Evolutionary conservation across 2,888 invertebrate genomes (phyloP).

Genomic region (Nomada lathburiana): DNA sequence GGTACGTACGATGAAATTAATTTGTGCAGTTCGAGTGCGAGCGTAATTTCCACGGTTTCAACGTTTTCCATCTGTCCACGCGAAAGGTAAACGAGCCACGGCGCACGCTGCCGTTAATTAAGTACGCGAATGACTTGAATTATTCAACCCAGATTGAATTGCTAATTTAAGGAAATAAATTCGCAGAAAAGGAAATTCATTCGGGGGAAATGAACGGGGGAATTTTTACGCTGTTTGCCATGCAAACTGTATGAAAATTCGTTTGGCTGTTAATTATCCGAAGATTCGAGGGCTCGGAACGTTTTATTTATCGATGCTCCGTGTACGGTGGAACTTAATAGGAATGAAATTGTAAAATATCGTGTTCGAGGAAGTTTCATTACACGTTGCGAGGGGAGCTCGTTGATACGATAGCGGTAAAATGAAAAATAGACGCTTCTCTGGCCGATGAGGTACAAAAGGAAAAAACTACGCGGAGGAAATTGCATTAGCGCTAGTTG

Average conservation of each 20-base stretch:
- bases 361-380: neutral
- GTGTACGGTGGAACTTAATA: conserved; percentile 2
- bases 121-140: neutral
- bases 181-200: conserved; percentile 8
- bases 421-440: conserved; percentile 23
- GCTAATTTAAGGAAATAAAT: conserved; percentile 13
- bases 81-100: neutral
- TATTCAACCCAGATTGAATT: neutral
- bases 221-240: neutral
- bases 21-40: neutral
- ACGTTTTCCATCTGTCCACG: neutral
- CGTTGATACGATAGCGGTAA: conserved; percentile 38
- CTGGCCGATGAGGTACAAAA: conserved; percentile 19
- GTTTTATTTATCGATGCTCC: neutral
- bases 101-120: neutral
- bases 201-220: neutral
- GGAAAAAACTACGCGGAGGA: conserved; percentile 28
- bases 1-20: neutral
- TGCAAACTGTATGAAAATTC: neutral
- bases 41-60: neutral
- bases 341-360: conserved; percentile 12
- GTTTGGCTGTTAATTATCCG: neutral
- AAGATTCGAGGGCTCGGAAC: neutral
- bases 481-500: conserved; percentile 50
- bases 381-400: conserved; percentile 7